Base-by-base conservation (phyloP, 1,140 invertebrate genomes). In the roundworm (Caenorhabditis elegans) region DNA sequence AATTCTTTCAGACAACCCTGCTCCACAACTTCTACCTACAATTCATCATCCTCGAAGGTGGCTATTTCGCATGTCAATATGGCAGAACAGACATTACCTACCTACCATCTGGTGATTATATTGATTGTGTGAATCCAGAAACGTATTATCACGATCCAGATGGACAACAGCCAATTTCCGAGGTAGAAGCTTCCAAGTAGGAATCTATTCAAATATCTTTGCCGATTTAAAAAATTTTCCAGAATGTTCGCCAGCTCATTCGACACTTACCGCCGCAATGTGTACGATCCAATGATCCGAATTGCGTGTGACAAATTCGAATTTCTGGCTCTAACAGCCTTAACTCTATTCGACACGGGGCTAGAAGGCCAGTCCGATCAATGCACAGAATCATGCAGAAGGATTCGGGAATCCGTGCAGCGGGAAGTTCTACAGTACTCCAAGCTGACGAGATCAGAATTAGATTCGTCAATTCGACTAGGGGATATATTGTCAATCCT, bases 31-130 rank as follows among this genome's bases (percentile, higher is more conserved):
- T 53, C 2, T 53, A 11, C 22, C 26, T 53, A 5, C 49, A 53
- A 53, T 53, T 53, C 26, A 10, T 53, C 8, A 15, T 26, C 8
- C 15, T 53, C 1, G 49, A 53, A 53, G 19, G 22, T 2, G 49
- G 49, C 0, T 53, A 26, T 15, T 24, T 19, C 3, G 19, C 49
- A 5, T 6, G 49, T 53, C 49, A 53, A 24, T 24, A 26, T 8
- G 10, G 49, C 8, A 24, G 49, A 24, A 53, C 24, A 10, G 78
- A 80, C 48, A 48, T 80, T 26, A 26, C 26, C 48, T 60, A 26
- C 55, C 28, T 80, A 1, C 48, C 78, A 0, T 65, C 78, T 11
- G 55, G 53, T 6, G 78, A 80, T 28, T 80, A 70, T 34, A 80
- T 80, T 19, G 78, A 80, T 24, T 55, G 48, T 24, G 19, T 46